These are phyloP conservation scores for Colinus virginianus DNA, from an alignment of 2,113 vertebrate species.

Conservation along the genomic window DNA sequence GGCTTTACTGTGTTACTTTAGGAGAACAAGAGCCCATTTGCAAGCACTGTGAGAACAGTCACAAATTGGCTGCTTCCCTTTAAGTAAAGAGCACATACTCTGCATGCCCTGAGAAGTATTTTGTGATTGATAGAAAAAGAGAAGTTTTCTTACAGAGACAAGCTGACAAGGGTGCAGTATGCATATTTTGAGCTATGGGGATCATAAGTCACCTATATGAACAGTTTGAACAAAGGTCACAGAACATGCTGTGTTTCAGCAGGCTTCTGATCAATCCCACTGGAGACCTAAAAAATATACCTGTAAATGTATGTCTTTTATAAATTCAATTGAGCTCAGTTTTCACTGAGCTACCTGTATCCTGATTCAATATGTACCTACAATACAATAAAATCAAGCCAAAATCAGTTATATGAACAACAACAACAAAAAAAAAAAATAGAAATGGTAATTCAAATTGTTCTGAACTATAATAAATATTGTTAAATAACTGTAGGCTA, in stretches of 20 bases:
- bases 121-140: neutral
- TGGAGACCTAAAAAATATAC: neutral
- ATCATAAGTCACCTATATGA: neutral
- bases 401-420: neutral
- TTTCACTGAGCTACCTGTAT: neutral
- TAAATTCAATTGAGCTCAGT: neutral
- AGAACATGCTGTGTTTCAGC: slow-evolving; percentile 1
- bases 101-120: neutral
- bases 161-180: neutral
- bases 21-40: neutral
- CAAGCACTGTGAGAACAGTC: neutral
- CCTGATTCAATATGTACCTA: neutral
- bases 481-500: neutral
- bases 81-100: neutral
- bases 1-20: neutral
- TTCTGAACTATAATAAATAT: neutral
- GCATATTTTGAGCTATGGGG: neutral
- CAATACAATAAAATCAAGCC: neutral
- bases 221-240: slow-evolving; percentile 29
- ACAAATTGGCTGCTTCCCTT: neutral
- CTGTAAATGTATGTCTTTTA: neutral
- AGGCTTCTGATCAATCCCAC: neutral
- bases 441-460: neutral
- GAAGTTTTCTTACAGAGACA: neutral
- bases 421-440: too few species aligned